Base-by-base conservation (phyloP, 2,113 vertebrate species). In the Indicator maculatus region DNA sequence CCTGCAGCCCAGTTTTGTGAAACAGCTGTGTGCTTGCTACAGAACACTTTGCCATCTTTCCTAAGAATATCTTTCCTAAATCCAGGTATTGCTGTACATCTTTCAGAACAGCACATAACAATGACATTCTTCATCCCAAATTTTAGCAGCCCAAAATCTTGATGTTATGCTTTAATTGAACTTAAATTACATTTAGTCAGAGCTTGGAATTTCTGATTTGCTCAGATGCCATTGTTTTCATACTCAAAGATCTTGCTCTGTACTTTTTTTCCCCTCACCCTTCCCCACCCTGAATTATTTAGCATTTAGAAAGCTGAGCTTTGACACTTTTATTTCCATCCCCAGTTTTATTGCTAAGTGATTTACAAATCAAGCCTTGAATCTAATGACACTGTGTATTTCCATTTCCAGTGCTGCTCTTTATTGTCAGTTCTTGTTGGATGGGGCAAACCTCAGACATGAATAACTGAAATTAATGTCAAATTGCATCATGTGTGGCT, bases 381-480 rank as follows among this genome's bases (percentile, higher is more conserved):
- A 76, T 85, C 94, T 96, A 96, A 95, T 91, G 84, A 73, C 3
- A 14, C 74, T 90, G 86, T 86, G 92, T 38, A 93, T 95, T 97
- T 94, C 92, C 93, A 96, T 96, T 97, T 94, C 88, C 92, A 92
- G 53, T 70, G 67, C 74, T 85, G 44, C 74, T 94, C 83, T 97
- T 92, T 88, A 92, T 91, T 96, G 95, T 93, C 75, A 2, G 23
- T n/a, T 93, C 92, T 71, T 86, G 88, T 95, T 82, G 93, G 66
- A 92, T 82, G 76, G 95, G 82, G 69, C 82, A 89, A 97, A 82
- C 56, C 76, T 95, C 88, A 92, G 70, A 71, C 93, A 93, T 90
- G 95, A 93, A 93, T 95, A 96, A 95, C 86, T 41, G 74, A 92
- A 95, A 92, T 96, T 94, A 96, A 96, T 96, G 96, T 97, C 96